Evolutionary conservation across 2,797 vertebrate species (phyloP).

Genomic region (Rallus crepitans): DNA sequence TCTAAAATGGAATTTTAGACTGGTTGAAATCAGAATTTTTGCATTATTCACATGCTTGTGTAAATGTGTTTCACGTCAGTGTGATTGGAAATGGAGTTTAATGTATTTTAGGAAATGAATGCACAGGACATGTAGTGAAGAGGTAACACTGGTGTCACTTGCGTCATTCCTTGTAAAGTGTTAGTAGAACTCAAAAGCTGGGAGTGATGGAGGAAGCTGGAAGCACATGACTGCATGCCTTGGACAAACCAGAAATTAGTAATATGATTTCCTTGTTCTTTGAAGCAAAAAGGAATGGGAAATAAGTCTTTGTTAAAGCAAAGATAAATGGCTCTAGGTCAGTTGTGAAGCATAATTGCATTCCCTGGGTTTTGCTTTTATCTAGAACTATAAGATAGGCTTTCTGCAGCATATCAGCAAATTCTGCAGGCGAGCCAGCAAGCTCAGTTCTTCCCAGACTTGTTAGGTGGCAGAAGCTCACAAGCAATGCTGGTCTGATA

Average conservation of each 20-base stretch:
- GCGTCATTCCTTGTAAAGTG: background rate
- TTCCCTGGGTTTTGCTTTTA: background rate
- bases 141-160: background rate
- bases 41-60: fast-evolving
- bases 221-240: background rate
- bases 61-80: background rate
- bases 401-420: background rate
- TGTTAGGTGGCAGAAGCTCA: conserved; percentile 39
- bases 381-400: background rate
- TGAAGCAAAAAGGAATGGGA: background rate
- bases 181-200: background rate
- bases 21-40: background rate
- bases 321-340: background rate
- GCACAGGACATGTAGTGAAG: background rate
- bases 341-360: background rate
- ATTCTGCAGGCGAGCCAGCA: background rate
- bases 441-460: conserved; percentile 25
- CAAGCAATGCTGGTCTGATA: background rate
- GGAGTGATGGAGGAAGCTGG: background rate
- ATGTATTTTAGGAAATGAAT: background rate
- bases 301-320: background rate
- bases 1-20: background rate
- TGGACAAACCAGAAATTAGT: background rate
- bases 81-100: background rate
- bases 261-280: background rate